Conservation (phyloP, 2,888 invertebrate species). For the Tholera decimalis region DNA sequence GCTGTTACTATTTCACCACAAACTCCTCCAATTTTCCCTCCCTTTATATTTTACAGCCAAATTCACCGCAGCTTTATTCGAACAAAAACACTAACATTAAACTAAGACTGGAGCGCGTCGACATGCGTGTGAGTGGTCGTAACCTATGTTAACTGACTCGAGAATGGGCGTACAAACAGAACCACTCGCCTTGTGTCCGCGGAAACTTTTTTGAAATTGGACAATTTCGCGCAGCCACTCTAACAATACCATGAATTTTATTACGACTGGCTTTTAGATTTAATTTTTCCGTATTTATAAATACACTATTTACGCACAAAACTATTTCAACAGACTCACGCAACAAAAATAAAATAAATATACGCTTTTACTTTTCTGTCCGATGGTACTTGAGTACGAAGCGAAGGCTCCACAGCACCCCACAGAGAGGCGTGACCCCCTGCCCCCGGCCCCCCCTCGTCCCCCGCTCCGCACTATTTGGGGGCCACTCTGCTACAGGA, state of each 20-base stretch:
- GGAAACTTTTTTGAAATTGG: background rate
- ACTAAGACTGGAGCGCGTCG: background rate
- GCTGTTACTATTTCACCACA: too few species aligned
- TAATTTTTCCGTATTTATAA: background rate
- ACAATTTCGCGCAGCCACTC: background rate
- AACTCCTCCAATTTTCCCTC: too few species aligned
- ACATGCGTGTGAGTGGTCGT: background rate
- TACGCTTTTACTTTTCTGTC: constrained; percentile 21
- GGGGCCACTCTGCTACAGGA: constrained; percentile 47
- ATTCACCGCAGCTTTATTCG: too few species aligned
- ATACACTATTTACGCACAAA: background rate
- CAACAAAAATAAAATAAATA: background rate
- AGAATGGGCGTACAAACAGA: constrained; percentile 19
- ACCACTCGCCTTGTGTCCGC: background rate
- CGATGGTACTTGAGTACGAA: constrained; percentile 26
- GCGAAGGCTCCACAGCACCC: constrained; percentile 47
- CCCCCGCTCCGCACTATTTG: constrained; percentile 27
- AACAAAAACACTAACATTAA: background rate
- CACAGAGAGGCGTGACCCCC: constrained; percentile 46
- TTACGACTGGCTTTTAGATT: too few species aligned
- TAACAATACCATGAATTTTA: background rate
- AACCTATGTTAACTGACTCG: constrained; percentile 1
- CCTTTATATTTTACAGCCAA: too few species aligned
- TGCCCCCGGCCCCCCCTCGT: constrained; percentile 27
- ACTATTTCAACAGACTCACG: background rate